Conservation (phyloP, 2,113 vertebrate genomes). For the human region DNA sequence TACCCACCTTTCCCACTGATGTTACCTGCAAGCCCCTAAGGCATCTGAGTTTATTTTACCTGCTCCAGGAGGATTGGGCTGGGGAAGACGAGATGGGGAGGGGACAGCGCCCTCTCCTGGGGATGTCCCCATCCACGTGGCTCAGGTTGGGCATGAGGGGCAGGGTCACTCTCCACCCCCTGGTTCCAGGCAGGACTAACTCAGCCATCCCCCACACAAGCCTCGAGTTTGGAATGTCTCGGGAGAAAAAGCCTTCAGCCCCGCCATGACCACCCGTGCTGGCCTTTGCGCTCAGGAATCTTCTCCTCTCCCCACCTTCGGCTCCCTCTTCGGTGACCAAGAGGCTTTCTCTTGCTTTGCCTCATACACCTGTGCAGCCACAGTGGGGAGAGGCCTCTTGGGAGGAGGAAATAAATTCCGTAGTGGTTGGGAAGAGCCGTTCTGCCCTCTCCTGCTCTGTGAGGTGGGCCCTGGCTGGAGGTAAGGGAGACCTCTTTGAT, state of each 20-base stretch:
- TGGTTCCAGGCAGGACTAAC: background rate
- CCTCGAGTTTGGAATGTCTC: background rate
- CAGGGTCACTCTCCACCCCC: accelerated
- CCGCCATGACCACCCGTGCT: accelerated
- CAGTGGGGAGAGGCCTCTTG: accelerated
- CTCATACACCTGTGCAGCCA: background rate
- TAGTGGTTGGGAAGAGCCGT: background rate
- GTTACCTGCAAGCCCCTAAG: background rate
- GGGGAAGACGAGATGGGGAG: background rate
- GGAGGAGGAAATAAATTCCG: too few species aligned
- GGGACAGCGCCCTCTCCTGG: accelerated
- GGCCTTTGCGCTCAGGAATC: background rate
- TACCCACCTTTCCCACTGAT: accelerated
- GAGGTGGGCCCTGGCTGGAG: background rate
- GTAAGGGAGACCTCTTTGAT: background rate
- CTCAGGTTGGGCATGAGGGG: background rate
- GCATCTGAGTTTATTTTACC: background rate
- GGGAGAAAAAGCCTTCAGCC: background rate
- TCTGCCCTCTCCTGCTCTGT: background rate
- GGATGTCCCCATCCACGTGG: accelerated
- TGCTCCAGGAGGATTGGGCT: background rate
- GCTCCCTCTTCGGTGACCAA: too few species aligned
- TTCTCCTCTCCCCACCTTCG: too few species aligned
- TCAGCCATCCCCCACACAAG: background rate
- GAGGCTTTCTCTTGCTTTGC: background rate